Base-by-base conservation (phyloP, 2,888 invertebrate genomes). In the Gari tellinella region DNA sequence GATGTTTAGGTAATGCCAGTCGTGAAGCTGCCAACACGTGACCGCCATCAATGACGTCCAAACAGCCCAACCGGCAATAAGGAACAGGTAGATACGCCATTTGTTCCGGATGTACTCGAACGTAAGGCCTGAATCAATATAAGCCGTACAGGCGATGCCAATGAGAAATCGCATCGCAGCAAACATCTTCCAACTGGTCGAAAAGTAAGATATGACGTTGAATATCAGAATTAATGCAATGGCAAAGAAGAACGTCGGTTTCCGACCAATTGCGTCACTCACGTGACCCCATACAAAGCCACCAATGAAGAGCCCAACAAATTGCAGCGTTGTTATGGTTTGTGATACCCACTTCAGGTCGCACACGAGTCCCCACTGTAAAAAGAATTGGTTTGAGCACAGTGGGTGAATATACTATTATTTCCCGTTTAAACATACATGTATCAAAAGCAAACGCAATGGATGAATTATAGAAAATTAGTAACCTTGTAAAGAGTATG, bases 101-200 rank as follows among this genome's bases (percentile, higher is more conserved):
- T 77, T 77, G 31, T 73, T 74, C 40, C 79, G 70, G 52, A 84
- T 68, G 56, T 79, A 83, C 67, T 84, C 84, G 25, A 69, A 65
- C 2, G 25, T 21, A 3, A 75, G 10, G 14, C 63, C 25, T 19
- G 66, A 65, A 26, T 62, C 60, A 45, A 76, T 74, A 37, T 72
- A 66, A 10, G 72, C 76, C 10, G 82, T 78, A 38, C 68, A 51
- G 19, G 61, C 63, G 19, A 85, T 49, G 3, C 85, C 85, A 25
- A 82, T 81, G 15, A 82, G 48, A 45, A 76, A 83, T 12, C 85
- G 51, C 62, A 86, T 55, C 8, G 57, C 76, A 2, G 85, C 75
- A 58, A 85, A 87, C 82, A 86, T 83, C 57, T 81, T 65, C 86
- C 86, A 86, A 43, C 66, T 73, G 4, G 67, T 67, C 14, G 84